phyloP scores from a whole-genome alignment of 2,888 invertebrate species.

The Callyntrura sp. region DNA sequence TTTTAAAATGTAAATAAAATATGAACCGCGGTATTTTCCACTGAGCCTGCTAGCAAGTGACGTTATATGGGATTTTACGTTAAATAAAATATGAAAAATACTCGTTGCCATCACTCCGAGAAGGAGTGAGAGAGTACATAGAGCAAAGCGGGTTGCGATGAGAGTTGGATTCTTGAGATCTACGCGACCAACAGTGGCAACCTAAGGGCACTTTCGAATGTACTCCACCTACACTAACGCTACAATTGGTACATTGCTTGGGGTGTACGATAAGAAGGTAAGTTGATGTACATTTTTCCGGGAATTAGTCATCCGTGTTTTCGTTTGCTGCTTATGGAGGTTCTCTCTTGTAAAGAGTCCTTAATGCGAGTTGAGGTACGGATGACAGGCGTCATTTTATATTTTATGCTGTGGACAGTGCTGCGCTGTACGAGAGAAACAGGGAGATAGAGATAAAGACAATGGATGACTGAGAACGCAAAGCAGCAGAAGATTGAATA shows the following conservation, averaged over 20 bases:
- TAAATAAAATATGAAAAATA: too few species aligned
- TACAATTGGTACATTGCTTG: not conserved
- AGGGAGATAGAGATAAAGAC: conserved; percentile 37
- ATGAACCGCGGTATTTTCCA: too few species aligned
- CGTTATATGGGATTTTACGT: too few species aligned
- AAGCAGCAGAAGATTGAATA: conserved; percentile 27
- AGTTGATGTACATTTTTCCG: not conserved
- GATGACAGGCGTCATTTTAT: conserved; percentile 59
- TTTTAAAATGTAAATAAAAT: conserved; percentile 3
- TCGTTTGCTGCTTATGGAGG: not conserved
- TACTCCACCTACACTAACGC: not conserved
- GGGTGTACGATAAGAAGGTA: not conserved
- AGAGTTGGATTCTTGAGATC: too few species aligned
- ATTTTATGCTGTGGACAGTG: conserved; percentile 6
- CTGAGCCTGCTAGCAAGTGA: too few species aligned
- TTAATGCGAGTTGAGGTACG: conserved; percentile 40
- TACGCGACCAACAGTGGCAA: too few species aligned
- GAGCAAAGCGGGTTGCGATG: too few species aligned
- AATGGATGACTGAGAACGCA: conserved; percentile 30
- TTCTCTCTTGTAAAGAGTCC: conserved; percentile 33
- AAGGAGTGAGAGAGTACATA: too few species aligned
- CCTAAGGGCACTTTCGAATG: conserved; percentile 12
- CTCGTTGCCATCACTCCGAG: too few species aligned
- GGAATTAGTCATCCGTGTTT: conserved; percentile 11
- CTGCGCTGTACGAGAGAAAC: not conserved